These are phyloP conservation scores for Anas bernieri DNA, from an alignment of 2,797 vertebrate species.

Conservation along the genomic window DNA sequence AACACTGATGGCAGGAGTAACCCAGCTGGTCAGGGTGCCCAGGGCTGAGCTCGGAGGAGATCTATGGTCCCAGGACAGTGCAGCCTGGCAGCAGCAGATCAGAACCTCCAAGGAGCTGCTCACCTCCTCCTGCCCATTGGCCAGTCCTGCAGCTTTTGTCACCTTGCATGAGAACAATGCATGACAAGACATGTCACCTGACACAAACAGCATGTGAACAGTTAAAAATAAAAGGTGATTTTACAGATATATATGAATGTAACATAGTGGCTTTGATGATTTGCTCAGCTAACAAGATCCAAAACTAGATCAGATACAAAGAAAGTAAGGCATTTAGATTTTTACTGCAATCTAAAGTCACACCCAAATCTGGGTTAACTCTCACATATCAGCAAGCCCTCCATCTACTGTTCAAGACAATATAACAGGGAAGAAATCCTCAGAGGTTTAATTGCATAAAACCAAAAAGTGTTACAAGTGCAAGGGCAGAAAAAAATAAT, in stretches of 20 bases:
- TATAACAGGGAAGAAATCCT: neutral
- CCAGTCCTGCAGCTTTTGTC: neutral
- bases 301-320: neutral
- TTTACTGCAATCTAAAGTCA: neutral
- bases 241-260: neutral
- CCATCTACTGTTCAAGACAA: neutral
- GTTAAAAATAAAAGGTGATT: neutral
- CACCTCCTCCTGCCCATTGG: accelerated
- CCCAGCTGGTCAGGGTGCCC: neutral
- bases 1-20: neutral
- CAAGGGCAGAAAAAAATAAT: neutral
- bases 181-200: neutral
- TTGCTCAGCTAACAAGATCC: neutral
- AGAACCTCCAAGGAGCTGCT: neutral
- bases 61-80: neutral
- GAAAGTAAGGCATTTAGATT: neutral
- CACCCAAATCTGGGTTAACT: neutral
- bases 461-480: neutral
- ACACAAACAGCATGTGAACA: neutral
- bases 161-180: neutral
- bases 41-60: neutral
- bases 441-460: neutral
- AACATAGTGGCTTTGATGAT: neutral
- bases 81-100: neutral
- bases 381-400: neutral